Percentiles rank a stretch among this genome's conserved stretches.
These are phyloP conservation scores for Platycheirus albimanus DNA, from an alignment of 2,888 invertebrate genomes.

Conservation along the genomic window DNA sequence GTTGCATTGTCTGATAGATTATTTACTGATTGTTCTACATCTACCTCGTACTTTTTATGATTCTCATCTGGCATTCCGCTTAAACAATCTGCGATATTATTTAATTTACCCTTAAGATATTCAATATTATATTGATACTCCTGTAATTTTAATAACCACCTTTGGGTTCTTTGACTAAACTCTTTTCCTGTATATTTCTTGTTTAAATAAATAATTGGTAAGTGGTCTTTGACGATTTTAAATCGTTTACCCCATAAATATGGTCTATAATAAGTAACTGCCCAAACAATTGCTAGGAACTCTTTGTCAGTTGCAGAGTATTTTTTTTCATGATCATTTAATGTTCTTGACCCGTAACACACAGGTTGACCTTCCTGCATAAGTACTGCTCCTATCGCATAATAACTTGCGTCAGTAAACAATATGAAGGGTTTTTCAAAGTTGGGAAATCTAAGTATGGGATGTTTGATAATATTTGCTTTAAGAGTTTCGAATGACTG, in stretches of 20 bases:
- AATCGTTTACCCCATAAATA: background rate
- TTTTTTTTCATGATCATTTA: constrained; percentile 66
- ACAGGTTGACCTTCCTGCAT: constrained; percentile 69
- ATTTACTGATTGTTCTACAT: too few species aligned
- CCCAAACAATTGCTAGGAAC: background rate
- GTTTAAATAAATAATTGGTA: background rate
- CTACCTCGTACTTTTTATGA: background rate
- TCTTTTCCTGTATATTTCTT: constrained; percentile 25
- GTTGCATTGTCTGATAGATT: constrained; percentile 11
- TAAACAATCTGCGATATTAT: too few species aligned
- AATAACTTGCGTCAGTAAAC: background rate
- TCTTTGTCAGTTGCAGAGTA: constrained; percentile 60
- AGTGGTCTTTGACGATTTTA: constrained; percentile 1
- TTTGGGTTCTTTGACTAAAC: background rate
- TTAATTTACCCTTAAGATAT: too few species aligned
- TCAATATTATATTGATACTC: constrained; percentile 10
- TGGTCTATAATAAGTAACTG: background rate
- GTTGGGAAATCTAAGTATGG: background rate
- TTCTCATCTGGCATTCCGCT: background rate
- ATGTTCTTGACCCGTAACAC: constrained; percentile 61
- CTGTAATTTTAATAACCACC: constrained; percentile 9
- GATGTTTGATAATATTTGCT: background rate
- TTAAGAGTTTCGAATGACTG: background rate
- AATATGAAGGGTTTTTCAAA: background rate
- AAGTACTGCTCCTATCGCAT: constrained; percentile 70